Evolutionary conservation across 2,113 vertebrate genomes (phyloP), one percentile per base, ranked within the genome.

Genomic region (Platysternon megacephalum): DNA sequence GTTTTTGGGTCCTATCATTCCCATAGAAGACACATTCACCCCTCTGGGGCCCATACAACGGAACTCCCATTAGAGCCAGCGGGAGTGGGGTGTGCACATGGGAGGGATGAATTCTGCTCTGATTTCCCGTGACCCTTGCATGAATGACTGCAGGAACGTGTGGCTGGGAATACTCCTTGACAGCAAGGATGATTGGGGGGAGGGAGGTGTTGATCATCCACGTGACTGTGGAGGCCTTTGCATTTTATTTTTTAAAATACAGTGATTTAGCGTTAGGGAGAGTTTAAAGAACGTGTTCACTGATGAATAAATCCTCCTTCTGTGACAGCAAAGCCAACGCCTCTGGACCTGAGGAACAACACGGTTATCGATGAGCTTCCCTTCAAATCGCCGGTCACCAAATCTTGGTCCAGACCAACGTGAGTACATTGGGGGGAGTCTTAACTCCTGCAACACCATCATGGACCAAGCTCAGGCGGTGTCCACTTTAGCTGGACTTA

Each of bases 361-460:
- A 98, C 99, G 12, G 99, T 99, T 97, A 99, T 99, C 2, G 99
- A 99, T 94, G 99, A 99, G 97, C 99, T 99, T 97, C 99, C 99
- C 65, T 99, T 99, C 98, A 99, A 99, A 93, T 99, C 99, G 0
- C 99, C 99, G 1, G 97, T 99, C 98, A 99, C 99, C 17, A 99
- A 99, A 97, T 99, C 99, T 56, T 99, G 99, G 99, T 99, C 98
- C 72, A 98, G 99, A 93, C 99, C 99, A 93, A 98, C 98, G 99
- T 99, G 97, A 99, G 99, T 99, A 89, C 52, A 42, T 24, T 0
- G 55, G 52, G 2, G 65, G n/a, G 51, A 48, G 24, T 3, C n/a
- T 51, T 51, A 86, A 48, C 80, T 93, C 56, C 82, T 82, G 8
- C 87, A 85, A 87, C 85, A 53, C 29, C 65, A 22, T 84, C 79